These are phyloP conservation scores for Euzophera pinguis DNA, from an alignment of 2,888 invertebrate genomes.

Conservation along the genomic window DNA sequence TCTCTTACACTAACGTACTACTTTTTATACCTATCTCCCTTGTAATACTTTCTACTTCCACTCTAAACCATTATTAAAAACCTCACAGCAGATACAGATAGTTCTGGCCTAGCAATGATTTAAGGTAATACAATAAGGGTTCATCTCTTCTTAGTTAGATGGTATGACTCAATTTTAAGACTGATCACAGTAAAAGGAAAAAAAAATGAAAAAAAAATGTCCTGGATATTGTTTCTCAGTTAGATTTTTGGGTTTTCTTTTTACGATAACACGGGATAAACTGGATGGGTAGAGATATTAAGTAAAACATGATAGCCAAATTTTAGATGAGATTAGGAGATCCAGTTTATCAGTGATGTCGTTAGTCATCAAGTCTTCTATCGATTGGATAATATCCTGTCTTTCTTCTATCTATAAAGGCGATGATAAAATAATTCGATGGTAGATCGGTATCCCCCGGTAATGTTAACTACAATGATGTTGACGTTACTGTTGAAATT, in stretches of 20 bases:
- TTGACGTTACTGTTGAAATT: slow-evolving; percentile 64
- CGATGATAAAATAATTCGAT: slow-evolving; percentile 52
- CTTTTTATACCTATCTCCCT: slow-evolving; percentile 39
- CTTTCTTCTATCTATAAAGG: slow-evolving; percentile 60
- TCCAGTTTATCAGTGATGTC: slow-evolving; percentile 40
- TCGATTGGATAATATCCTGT: slow-evolving; percentile 64
- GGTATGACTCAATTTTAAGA: slow-evolving; percentile 81
- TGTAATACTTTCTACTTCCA: slow-evolving; percentile 46
- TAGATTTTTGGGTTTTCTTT: slow-evolving; percentile 44
- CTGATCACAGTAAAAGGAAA: slow-evolving; percentile 72
- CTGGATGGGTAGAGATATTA: slow-evolving; percentile 38
- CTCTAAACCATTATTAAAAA: slow-evolving; percentile 33
- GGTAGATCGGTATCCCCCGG: slow-evolving; percentile 46
- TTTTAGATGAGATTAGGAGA: slow-evolving; percentile 37
- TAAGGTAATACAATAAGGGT: slow-evolving; percentile 58
- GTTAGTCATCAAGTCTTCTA: slow-evolving; percentile 46
- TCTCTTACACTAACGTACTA: slow-evolving; percentile 46
- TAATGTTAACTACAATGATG: slow-evolving; percentile 60
- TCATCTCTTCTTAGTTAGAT: slow-evolving; percentile 76
- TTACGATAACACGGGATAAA: slow-evolving; percentile 35
- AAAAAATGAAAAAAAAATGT: slow-evolving; percentile 44
- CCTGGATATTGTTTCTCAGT: slow-evolving; percentile 55
- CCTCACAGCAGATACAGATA: slow-evolving; percentile 43
- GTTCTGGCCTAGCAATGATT: slow-evolving; percentile 69
- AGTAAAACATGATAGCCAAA: slow-evolving; percentile 60